phyloP scores from a whole-genome alignment of 2,797 vertebrate species.

The Sebastes hubbsi region DNA sequence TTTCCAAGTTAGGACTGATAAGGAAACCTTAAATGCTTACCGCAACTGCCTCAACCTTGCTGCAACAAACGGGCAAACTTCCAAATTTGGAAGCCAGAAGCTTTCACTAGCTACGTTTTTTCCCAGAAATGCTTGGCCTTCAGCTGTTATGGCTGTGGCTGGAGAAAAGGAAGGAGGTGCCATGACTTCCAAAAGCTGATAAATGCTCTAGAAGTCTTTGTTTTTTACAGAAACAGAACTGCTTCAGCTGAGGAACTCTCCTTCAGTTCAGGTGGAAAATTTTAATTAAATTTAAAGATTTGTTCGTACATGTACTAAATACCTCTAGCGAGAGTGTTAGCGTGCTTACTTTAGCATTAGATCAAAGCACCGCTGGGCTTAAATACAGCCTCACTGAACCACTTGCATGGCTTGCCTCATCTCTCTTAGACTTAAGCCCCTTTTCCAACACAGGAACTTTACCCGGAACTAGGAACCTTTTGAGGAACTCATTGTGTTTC shows the following conservation, averaged over 20 bases:
- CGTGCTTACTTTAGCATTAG: background rate
- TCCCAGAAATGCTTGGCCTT: background rate
- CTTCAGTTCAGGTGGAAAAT: background rate
- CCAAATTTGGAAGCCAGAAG: background rate
- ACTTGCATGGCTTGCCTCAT: background rate
- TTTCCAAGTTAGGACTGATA: background rate
- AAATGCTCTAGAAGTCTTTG: background rate
- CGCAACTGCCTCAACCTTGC: background rate
- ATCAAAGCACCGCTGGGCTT: background rate
- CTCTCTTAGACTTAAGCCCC: too few species aligned
- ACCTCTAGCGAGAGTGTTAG: background rate
- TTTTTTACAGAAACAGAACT: background rate
- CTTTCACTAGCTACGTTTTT: background rate
- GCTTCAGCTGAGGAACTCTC: background rate
- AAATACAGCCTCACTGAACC: background rate
- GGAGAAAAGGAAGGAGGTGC: background rate
- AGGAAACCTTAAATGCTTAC: background rate
- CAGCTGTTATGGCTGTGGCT: background rate
- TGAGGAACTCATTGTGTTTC: too few species aligned
- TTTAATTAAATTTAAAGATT: background rate
- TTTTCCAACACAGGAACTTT: too few species aligned
- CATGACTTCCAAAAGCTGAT: background rate
- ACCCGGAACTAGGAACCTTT: too few species aligned
- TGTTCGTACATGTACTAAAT: background rate
- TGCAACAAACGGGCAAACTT: background rate